phyloP scores from a whole-genome alignment of 2,797 vertebrate genomes.

The Tamandua tetradactyla region DNA sequence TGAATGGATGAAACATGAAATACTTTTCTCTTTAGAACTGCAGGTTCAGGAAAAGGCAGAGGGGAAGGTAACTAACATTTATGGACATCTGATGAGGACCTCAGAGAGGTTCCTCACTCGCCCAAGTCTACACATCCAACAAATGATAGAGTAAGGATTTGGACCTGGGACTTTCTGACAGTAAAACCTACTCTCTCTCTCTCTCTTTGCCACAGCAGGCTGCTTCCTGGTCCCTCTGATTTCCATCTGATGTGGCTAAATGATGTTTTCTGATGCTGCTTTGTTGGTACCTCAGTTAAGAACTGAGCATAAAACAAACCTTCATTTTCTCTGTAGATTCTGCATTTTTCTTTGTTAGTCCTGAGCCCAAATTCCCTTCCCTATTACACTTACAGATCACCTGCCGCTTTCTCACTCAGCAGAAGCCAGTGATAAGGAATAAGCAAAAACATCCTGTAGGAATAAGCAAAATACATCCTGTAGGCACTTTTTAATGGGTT shows the following conservation, averaged over 20 bases:
- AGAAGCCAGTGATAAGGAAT: background rate
- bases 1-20: background rate
- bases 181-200: too few relatives aligned
- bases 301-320: background rate
- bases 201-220: too few relatives aligned
- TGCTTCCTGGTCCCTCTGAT: background rate
- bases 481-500: background rate
- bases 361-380: background rate
- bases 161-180: background rate
- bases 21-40: background rate
- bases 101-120: background rate
- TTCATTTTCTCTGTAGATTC: background rate
- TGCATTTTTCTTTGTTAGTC: background rate
- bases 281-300: background rate
- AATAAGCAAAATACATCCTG: background rate
- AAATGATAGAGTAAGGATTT: background rate
- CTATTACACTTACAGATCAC: background rate
- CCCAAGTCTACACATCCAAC: background rate
- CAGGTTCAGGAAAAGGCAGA: background rate
- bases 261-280: background rate
- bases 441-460: background rate
- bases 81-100: background rate
- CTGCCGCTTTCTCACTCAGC: background rate
- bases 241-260: background rate
- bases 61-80: background rate